A percentile compares a stretch with the other conserved stretches of the same genome.
Evolutionary conservation across 2,797 vertebrate species (phyloP).

Genomic region (Megalops cyprinoides): DNA sequence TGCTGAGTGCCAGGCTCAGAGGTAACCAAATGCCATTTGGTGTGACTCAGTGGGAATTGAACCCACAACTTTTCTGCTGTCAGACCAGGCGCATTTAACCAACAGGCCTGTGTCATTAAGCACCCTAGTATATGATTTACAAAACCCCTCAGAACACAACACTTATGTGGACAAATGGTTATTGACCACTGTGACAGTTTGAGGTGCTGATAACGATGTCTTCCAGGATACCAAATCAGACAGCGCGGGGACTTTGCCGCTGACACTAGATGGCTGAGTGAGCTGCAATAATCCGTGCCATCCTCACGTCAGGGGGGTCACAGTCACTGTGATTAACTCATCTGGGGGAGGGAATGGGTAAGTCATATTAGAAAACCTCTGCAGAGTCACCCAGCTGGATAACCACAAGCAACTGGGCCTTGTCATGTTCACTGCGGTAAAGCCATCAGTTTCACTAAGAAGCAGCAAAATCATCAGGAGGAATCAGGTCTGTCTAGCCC

Average conservation of each 20-base stretch:
- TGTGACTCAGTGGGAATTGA: not conserved
- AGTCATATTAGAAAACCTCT: not conserved
- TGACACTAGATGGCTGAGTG: not conserved
- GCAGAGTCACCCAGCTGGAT: not conserved
- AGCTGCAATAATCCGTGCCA: not conserved
- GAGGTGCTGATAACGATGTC: not conserved
- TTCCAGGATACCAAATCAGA: not conserved
- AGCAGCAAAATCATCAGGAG: too few relatives aligned
- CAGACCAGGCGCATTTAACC: not conserved
- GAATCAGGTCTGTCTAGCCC: too few relatives aligned
- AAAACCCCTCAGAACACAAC: too few relatives aligned
- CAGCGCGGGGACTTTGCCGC: not conserved
- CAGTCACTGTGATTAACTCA: too few relatives aligned
- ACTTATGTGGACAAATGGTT: not conserved
- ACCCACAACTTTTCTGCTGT: slow-evolving; percentile 1
- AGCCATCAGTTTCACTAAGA: too few relatives aligned
- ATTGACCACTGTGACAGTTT: not conserved
- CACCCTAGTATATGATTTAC: too few relatives aligned
- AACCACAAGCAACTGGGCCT: too few relatives aligned
- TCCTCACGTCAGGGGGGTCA: not conserved
- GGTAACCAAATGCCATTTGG: not conserved
- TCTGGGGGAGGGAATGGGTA: not conserved
- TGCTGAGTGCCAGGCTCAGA: not conserved
- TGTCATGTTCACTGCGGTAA: not conserved
- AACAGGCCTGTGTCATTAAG: not conserved